Conservation (phyloP, 2,888 invertebrate genomes). For the Yponomeuta plumbellus region DNA sequence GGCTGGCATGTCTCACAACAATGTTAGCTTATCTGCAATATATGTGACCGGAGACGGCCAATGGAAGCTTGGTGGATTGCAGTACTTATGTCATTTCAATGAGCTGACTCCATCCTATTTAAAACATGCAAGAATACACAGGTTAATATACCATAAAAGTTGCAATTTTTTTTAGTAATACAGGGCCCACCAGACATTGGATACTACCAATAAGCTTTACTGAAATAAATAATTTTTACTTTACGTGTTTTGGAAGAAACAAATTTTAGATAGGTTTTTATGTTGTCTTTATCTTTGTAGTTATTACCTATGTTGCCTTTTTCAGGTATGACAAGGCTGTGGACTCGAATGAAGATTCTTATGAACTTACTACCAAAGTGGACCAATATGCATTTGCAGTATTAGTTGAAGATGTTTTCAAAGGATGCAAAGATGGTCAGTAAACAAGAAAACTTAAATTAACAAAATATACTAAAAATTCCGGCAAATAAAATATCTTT, state of each 20-base stretch:
- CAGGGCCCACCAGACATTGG: too few relatives aligned
- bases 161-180: too few relatives aligned
- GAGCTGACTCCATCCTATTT: constrained; percentile 81
- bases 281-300: not conserved
- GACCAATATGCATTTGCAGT: constrained; percentile 88
- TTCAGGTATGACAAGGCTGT: constrained; percentile 82
- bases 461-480: not conserved
- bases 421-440: constrained; percentile 75
- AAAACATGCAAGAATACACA: constrained; percentile 79
- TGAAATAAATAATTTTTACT: too few relatives aligned
- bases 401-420: constrained; percentile 84
- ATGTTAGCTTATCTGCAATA: constrained; percentile 85
- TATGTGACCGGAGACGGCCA: constrained; percentile 89
- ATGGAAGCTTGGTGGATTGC: constrained; percentile 92
- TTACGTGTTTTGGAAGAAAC: constrained; percentile 20
- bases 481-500: too few relatives aligned
- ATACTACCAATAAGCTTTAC: too few relatives aligned
- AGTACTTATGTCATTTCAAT: constrained; percentile 83
- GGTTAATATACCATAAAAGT: constrained; percentile 36
- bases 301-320: not conserved
- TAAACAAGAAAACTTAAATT: not conserved
- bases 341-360: constrained; percentile 81
- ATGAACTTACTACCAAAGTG: constrained; percentile 75
- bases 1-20: constrained; percentile 88
- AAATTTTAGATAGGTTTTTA: not conserved